Conservation (phyloP, 2,113 vertebrate genomes). For the Halichoeres trimaculatus region DNA sequence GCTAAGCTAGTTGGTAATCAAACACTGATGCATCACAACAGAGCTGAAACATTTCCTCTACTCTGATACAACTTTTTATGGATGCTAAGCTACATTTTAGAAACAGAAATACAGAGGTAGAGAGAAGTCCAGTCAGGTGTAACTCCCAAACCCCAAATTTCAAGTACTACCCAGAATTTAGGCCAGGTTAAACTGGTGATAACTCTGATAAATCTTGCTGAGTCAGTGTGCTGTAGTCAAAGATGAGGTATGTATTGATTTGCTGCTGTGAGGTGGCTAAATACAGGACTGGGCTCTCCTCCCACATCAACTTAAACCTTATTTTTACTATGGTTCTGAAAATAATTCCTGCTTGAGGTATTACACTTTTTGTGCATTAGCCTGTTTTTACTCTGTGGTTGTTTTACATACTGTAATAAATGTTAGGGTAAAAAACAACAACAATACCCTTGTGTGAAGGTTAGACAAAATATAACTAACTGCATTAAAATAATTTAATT, state of each 20-base stretch:
- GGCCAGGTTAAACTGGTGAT: not conserved
- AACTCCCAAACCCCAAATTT: no score
- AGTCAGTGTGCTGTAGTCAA: slow-evolving; percentile 24
- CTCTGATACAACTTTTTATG: no score
- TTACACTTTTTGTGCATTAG: not conserved
- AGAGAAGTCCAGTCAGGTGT: no score
- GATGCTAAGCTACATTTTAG: no score
- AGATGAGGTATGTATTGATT: slow-evolving; percentile 1
- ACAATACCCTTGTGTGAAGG: no score
- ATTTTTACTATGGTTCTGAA: slow-evolving; percentile 8
- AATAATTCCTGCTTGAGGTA: not conserved
- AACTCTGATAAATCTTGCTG: slow-evolving; percentile 13
- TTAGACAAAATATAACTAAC: no score
- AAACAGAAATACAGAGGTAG: no score
- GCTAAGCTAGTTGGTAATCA: not conserved
- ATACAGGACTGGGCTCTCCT: not conserved
- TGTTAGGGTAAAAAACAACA: no score
- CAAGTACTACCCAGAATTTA: no score
- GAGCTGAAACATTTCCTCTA: not conserved
- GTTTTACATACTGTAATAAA: not conserved
- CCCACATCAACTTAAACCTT: not conserved
- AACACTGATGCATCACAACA: not conserved
- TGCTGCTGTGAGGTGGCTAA: not conserved
- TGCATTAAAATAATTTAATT: no score
- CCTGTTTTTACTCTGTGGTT: not conserved